Conservation (phyloP, 2,113 vertebrate genomes). For the Anhinga anhinga region DNA sequence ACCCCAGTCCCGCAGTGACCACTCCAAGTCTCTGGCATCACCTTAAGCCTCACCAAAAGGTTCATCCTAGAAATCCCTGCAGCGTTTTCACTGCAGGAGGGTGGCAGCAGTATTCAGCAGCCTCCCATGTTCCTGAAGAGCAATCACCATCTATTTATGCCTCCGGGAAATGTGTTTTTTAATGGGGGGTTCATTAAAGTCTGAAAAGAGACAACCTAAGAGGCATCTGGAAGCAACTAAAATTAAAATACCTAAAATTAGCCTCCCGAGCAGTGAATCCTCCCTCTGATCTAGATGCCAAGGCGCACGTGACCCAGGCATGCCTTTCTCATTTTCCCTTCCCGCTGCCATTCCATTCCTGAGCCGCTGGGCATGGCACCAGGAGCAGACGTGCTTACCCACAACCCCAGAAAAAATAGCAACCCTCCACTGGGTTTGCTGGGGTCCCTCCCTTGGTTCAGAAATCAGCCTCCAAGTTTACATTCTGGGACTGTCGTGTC, state of each 20-base stretch:
- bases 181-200: not conserved
- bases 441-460: not conserved
- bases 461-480: not conserved
- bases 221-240: conserved; percentile 49
- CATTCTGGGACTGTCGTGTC: not conserved
- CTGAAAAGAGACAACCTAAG: not conserved
- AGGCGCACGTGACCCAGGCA: not conserved
- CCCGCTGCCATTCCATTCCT: not conserved
- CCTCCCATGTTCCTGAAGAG: not conserved
- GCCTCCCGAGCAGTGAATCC: not conserved
- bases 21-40: not conserved
- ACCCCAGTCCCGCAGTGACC: accelerated
- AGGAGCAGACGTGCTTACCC: not conserved
- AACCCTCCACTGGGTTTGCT: accelerated
- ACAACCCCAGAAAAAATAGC: accelerated
- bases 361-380: accelerated
- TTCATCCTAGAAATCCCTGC: not conserved
- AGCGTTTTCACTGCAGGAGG: accelerated
- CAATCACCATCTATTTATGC: not conserved
- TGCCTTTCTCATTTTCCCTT: conserved; percentile 22
- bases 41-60: not conserved
- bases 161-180: not conserved
- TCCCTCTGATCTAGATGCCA: not conserved
- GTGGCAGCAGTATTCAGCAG: not conserved
- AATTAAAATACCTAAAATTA: conserved; percentile 59